phyloP scores from a whole-genome alignment of 2,797 vertebrate species.

The Todus mexicanus region DNA sequence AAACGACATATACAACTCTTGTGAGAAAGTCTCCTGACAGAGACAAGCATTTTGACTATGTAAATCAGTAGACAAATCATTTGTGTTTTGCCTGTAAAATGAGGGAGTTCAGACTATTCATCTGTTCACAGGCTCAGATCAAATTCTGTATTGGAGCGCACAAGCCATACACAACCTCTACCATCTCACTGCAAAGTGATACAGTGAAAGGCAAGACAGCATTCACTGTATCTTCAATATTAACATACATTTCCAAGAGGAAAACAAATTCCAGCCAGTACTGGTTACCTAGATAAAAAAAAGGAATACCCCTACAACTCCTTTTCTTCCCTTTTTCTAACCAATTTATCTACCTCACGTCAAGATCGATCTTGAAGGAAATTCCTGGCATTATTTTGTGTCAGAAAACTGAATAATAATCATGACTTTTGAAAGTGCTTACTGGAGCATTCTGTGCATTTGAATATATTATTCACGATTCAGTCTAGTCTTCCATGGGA shows the following conservation, averaged over 20 bases:
- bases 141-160: not conserved
- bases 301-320: not conserved
- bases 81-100: constrained; percentile 9
- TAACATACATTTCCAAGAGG: not conserved
- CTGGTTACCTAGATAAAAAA: not conserved
- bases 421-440: not conserved
- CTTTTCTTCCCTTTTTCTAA: not conserved
- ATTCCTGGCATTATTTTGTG: not conserved
- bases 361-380: not conserved
- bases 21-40: not conserved
- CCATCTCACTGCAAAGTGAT: not conserved
- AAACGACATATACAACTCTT: not conserved
- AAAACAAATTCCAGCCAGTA: constrained; percentile 3
- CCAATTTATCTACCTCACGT: not conserved
- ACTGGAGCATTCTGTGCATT: not conserved
- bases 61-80: not conserved
- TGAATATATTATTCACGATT: not conserved
- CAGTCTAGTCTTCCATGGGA: not conserved
- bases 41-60: not conserved
- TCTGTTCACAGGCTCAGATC: not conserved
- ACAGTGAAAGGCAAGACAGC: not conserved
- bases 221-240: not conserved
- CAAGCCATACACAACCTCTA: not conserved
- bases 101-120: not conserved
- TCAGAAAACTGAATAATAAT: not conserved